These are phyloP conservation scores for Cryptoprocta ferox DNA, from an alignment of 2,797 vertebrate genomes.

Conservation along the genomic window DNA sequence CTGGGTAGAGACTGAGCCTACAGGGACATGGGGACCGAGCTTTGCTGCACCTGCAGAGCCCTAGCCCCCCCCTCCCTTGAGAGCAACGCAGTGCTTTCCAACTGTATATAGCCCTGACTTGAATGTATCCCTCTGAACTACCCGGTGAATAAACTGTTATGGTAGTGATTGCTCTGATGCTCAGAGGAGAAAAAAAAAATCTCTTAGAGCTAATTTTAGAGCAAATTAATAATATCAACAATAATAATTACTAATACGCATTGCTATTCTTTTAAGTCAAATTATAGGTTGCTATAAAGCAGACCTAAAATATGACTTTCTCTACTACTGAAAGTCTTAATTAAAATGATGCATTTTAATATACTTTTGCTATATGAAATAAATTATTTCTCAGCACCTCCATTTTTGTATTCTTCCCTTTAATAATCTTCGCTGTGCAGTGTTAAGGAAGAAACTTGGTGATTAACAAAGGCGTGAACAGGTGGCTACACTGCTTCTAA, in stretches of 20 bases:
- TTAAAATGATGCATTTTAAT: conserved; percentile 80
- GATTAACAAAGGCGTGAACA: conserved; percentile 85
- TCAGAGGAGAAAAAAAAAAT: conserved; percentile 15
- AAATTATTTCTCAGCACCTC: conserved; percentile 69
- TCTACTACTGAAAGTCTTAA: conserved; percentile 74
- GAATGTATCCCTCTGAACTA: not conserved
- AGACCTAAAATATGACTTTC: conserved; percentile 72
- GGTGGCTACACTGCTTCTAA: conserved; percentile 81
- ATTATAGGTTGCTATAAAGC: conserved; percentile 74
- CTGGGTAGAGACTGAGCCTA: not conserved
- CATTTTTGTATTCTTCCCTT: conserved; percentile 70
- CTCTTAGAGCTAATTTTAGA: conserved; percentile 38
- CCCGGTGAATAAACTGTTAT: not conserved
- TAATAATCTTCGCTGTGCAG: conserved; percentile 67
- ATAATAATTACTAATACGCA: conserved; percentile 64
- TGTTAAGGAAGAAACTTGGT: conserved; percentile 72
- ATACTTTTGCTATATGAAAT: not conserved
- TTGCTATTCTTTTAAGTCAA: conserved; percentile 74
- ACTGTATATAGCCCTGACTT: not conserved
- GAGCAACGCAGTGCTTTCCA: not conserved
- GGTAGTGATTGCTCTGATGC: not conserved
- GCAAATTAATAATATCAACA: conserved; percentile 75
- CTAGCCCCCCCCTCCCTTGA: not conserved
- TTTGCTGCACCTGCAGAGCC: not conserved
- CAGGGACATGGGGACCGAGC: not conserved